Evolutionary conservation across 2,888 invertebrate genomes (phyloP).

Genomic region (Chrysomela aeneicollis): DNA sequence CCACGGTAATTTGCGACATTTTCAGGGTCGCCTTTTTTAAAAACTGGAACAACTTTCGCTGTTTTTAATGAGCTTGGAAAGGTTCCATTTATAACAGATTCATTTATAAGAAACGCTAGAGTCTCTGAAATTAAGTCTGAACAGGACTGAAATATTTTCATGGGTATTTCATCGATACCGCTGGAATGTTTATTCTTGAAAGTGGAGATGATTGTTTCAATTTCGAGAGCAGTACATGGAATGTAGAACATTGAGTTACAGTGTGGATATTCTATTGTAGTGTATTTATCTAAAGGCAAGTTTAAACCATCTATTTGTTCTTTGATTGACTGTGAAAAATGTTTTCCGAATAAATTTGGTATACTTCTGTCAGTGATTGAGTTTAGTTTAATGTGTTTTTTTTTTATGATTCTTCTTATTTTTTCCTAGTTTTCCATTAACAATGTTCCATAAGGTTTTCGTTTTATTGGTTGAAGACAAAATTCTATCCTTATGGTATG

Average conservation of each 20-base stretch:
- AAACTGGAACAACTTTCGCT: not conserved
- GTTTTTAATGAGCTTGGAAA: slow-evolving; percentile 6
- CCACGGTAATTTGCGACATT: slow-evolving; percentile 1
- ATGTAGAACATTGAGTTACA: not conserved
- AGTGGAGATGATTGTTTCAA: not conserved
- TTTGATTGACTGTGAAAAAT: not conserved
- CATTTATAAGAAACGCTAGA: not conserved
- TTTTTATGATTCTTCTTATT: not conserved
- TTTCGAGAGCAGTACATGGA: not conserved
- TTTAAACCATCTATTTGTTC: not conserved
- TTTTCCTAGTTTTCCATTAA: not conserved
- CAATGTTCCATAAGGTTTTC: not conserved
- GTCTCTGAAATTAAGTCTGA: not conserved
- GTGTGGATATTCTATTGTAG: not conserved
- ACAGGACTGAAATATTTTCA: not conserved
- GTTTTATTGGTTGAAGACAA: not conserved
- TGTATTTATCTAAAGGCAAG: not conserved
- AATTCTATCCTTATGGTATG: not conserved
- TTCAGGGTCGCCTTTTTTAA: not conserved
- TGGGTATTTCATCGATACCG: slow-evolving; percentile 4
- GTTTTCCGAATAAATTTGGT: not conserved
- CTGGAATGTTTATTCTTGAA: slow-evolving; percentile 11
- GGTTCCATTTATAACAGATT: not conserved
- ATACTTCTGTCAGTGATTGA: not conserved
- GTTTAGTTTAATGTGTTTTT: not conserved